Evolutionary conservation across 2,888 invertebrate species (phyloP).

Genomic region (Acleris emargana): DNA sequence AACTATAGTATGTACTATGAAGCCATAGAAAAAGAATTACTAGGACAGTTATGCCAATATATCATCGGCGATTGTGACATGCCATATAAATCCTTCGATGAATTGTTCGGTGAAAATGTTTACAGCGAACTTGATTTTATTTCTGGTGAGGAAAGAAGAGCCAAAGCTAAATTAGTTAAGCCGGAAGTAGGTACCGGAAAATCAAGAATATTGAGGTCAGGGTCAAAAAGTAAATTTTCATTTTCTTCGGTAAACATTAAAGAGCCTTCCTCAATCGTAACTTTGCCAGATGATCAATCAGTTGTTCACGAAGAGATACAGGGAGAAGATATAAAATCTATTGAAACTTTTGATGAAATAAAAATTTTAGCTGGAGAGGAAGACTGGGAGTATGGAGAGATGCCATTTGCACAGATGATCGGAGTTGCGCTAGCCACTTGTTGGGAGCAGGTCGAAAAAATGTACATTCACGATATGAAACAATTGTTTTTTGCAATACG

Average conservation of each 20-base stretch:
- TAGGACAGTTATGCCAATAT: constrained; percentile 78
- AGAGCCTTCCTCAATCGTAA: constrained; percentile 50
- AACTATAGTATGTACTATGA: constrained; percentile 85
- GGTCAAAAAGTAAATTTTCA: constrained; percentile 60
- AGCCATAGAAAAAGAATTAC: constrained; percentile 77
- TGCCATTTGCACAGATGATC: constrained; percentile 64
- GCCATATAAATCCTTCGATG: constrained; percentile 60
- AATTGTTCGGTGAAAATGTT: constrained; percentile 71
- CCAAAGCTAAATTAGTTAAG: constrained; percentile 67
- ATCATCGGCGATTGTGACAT: constrained; percentile 70
- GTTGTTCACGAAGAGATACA: constrained; percentile 46
- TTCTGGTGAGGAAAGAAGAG: constrained; percentile 62
- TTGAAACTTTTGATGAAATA: constrained; percentile 50
- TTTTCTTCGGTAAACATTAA: constrained; percentile 58
- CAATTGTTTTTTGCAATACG: constrained; percentile 84
- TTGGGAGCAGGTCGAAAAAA: constrained; percentile 80
- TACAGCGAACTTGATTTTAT: constrained; percentile 65
- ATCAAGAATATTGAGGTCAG: constrained; percentile 58
- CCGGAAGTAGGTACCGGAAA: constrained; percentile 57
- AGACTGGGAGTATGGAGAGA: constrained; percentile 74
- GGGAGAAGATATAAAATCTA: constrained; percentile 51
- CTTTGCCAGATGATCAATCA: constrained; percentile 44
- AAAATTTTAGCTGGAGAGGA: constrained; percentile 69
- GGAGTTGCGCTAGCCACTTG: constrained; percentile 70
- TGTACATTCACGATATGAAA: constrained; percentile 79